Evolutionary conservation across 2,888 invertebrate genomes (phyloP).

Genomic region (Polymixis flavicincta): DNA sequence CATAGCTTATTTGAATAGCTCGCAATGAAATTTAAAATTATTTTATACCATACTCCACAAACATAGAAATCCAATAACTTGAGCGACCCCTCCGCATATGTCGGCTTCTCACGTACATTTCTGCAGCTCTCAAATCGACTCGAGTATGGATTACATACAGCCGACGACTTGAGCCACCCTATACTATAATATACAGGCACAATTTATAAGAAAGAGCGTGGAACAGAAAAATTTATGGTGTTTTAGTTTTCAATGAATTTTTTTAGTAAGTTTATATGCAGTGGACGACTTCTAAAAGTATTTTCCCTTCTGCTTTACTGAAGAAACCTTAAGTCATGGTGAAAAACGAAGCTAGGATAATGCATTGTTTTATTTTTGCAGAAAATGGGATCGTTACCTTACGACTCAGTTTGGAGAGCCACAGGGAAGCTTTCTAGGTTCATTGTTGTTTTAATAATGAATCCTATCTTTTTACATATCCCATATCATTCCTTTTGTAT

Average conservation of each 20-base stretch:
- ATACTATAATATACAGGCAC: conserved; percentile 65
- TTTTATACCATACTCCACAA: conserved; percentile 24
- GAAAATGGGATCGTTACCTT: not conserved
- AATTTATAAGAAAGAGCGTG: conserved; percentile 67
- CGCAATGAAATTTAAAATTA: conserved; percentile 5
- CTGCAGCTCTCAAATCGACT: conserved; percentile 85
- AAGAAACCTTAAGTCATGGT: not conserved
- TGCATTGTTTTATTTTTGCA: not conserved
- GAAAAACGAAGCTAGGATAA: accelerated
- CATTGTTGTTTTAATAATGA: not conserved
- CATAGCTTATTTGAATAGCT: not conserved
- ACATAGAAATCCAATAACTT: conserved; percentile 72
- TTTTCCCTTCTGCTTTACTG: not conserved
- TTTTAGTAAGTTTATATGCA: not conserved
- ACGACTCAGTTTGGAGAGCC: not conserved
- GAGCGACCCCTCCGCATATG: conserved; percentile 61
- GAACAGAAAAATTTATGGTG: no score
- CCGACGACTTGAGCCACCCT: conserved; percentile 82
- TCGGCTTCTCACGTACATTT: conserved; percentile 81
- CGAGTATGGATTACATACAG: conserved; percentile 86
- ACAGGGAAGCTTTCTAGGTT: conserved; percentile 3
- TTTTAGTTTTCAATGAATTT: conserved; percentile 4
- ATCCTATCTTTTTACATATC: not conserved
- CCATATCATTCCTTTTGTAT: not conserved
- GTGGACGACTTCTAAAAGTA: not conserved